phyloP scores from a whole-genome alignment of 2,888 invertebrate genomes.

The Xestoiulus laeticollis region DNA sequence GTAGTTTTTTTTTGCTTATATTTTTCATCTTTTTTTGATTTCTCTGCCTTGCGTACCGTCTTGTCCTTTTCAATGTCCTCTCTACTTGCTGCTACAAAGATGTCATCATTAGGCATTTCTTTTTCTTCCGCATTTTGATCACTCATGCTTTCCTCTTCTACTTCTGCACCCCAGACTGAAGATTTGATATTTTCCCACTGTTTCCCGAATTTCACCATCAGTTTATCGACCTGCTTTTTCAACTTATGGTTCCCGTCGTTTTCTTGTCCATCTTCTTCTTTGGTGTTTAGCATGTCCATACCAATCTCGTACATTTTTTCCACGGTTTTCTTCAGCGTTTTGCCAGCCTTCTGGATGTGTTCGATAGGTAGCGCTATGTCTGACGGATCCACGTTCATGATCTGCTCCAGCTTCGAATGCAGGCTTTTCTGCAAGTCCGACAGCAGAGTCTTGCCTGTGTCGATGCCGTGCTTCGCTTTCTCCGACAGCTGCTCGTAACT shows the following conservation, averaged over 20 bases:
- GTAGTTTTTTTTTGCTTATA: not conserved
- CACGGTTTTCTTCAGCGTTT: conserved; percentile 13
- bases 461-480: conserved; percentile 41
- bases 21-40: conserved; percentile 40
- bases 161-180: conserved; percentile 27
- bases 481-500: conserved; percentile 46
- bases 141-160: not conserved
- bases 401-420: conserved; percentile 24
- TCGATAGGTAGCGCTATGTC: conserved; percentile 36
- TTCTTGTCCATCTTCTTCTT: not conserved
- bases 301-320: conserved; percentile 50
- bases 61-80: not conserved
- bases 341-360: not conserved
- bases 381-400: not conserved
- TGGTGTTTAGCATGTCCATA: not conserved
- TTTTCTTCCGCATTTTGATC: not conserved
- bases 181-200: conserved; percentile 47
- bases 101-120: not conserved
- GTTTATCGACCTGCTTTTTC: conserved; percentile 45
- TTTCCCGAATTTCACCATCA: conserved; percentile 27
- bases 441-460: conserved; percentile 41
- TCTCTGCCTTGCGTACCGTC: too few relatives aligned
- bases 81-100: not conserved
- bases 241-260: conserved; percentile 11
- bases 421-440: conserved; percentile 40